phyloP scores from a whole-genome alignment of 30 jellyfish, hydroid and myxozoan genomes.

The Haliclystus octoradiatus region DNA sequence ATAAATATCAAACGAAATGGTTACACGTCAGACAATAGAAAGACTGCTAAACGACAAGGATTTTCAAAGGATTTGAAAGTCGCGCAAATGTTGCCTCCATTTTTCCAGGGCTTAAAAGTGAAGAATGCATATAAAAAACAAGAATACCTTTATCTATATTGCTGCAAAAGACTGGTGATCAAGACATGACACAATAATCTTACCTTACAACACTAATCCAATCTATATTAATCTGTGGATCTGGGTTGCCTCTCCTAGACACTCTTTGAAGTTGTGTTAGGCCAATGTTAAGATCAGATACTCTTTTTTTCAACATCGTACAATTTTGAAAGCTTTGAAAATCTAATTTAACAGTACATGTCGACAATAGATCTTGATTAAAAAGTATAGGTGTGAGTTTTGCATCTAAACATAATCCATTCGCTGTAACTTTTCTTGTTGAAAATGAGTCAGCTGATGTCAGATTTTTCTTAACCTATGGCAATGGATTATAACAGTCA shows the following conservation, averaged over 20 bases:
- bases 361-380: conserved; percentile 29
- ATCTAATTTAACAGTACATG: conserved; percentile 24
- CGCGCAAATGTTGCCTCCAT: too few relatives aligned
- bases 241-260: conserved; percentile 45
- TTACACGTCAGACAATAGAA: too few relatives aligned
- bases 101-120: conserved; percentile 11
- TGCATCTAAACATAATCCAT: conserved; percentile 25
- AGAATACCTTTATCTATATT: not conserved
- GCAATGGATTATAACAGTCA: too few relatives aligned
- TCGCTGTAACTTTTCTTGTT: conserved; percentile 18
- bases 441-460: conserved; percentile 21
- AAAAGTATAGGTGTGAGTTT: conserved; percentile 16
- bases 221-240: conserved; percentile 12
- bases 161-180: not conserved
- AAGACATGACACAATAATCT: not conserved
- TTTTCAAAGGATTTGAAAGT: too few relatives aligned
- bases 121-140: not conserved
- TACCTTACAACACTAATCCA: conserved; percentile 42
- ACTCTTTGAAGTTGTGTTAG: conserved; percentile 12
- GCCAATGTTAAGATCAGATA: conserved; percentile 8
- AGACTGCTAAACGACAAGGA: too few relatives aligned
- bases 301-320: conserved; percentile 8
- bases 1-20: too few relatives aligned
- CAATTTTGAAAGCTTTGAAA: conserved; percentile 32
- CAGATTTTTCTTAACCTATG: conserved; percentile 3